phyloP scores from a whole-genome alignment of 2,113 vertebrate species.

The Notothenia coriiceps region DNA sequence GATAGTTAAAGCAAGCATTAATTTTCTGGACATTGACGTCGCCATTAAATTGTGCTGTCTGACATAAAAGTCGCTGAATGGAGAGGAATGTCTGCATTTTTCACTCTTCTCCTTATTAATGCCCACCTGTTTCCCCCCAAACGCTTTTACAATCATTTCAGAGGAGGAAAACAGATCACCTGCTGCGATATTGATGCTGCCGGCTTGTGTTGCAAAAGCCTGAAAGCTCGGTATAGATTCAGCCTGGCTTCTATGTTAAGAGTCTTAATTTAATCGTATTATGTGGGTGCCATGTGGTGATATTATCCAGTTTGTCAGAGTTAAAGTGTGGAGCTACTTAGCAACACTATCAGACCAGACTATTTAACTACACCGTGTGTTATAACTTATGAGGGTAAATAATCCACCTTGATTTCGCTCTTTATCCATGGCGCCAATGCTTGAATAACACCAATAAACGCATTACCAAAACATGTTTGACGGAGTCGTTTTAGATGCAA shows the following conservation, averaged over 20 bases:
- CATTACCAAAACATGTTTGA: slow-evolving; percentile 70
- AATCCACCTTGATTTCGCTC: slow-evolving; percentile 53
- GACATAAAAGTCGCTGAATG: slow-evolving; percentile 79
- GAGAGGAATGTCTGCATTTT: slow-evolving; percentile 69
- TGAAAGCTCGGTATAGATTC: not conserved
- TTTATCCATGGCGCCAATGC: slow-evolving; percentile 59
- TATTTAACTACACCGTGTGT: slow-evolving; percentile 4
- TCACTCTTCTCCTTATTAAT: slow-evolving; percentile 71
- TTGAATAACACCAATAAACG: slow-evolving; percentile 68
- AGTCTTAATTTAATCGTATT: slow-evolving; percentile 7
- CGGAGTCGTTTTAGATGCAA: slow-evolving; percentile 73
- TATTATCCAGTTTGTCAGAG: slow-evolving; percentile 22
- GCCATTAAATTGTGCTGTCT: slow-evolving; percentile 74
- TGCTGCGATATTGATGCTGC: not conserved
- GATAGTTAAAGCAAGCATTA: slow-evolving; percentile 67
- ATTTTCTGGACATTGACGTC: slow-evolving; percentile 70
- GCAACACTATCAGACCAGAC: not conserved
- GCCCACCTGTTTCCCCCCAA: slow-evolving; percentile 35
- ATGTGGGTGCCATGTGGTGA: slow-evolving; percentile 8
- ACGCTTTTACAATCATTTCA: not conserved
- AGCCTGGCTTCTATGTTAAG: slow-evolving; percentile 1
- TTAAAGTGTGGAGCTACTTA: slow-evolving; percentile 20
- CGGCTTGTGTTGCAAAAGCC: not conserved
- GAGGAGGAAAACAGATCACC: slow-evolving; percentile 14
- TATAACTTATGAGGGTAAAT: slow-evolving; percentile 21